Percentiles rank a stretch among this genome's conserved stretches.
These are phyloP conservation scores for Bellardia bayeri DNA, from an alignment of 2,888 invertebrate species.

Conservation along the genomic window DNA sequence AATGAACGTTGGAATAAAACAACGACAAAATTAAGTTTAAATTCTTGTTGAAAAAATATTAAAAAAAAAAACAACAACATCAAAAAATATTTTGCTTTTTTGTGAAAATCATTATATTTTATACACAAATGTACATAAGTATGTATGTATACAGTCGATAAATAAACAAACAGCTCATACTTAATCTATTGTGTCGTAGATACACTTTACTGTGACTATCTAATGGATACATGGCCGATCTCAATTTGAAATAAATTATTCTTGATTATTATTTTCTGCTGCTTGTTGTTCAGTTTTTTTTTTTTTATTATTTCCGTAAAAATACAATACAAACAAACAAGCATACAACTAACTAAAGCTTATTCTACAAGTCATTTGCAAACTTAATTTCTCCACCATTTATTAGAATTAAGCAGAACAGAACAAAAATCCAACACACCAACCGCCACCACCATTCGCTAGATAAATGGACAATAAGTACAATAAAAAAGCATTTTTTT, in stretches of 20 bases:
- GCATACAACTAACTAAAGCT: constrained; percentile 39
- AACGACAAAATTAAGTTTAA: constrained; percentile 69
- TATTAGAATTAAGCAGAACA: constrained; percentile 62
- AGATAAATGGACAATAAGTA: constrained; percentile 44
- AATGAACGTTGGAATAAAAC: constrained; percentile 3
- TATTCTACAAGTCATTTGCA: constrained; percentile 83
- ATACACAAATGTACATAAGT: too few relatives aligned
- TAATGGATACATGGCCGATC: constrained; percentile 76
- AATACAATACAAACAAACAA: constrained; percentile 36
- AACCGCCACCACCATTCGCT: constrained; percentile 21
- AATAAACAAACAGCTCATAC: constrained; percentile 40
- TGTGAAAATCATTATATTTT: constrained; percentile 22
- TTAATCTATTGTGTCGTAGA: constrained; percentile 48
- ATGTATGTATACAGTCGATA: not conserved
- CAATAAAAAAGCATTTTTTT: not conserved
- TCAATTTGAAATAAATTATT: constrained; percentile 82
- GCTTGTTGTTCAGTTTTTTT: constrained; percentile 75
- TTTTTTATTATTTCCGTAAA: constrained; percentile 74
- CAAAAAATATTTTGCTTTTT: constrained; percentile 28
- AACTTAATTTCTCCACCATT: constrained; percentile 80
- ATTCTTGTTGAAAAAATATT: constrained; percentile 67
- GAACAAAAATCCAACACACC: constrained; percentile 46
- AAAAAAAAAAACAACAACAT: constrained; percentile 21
- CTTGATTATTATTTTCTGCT: constrained; percentile 80
- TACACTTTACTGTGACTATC: constrained; percentile 68